Evolutionary conservation across 2,113 vertebrate genomes (phyloP).

Genomic region (rabbit (Oryctolagus cuniculus)): mOryCun1.1 NC_091444.1:63975001-63975500

Average conservation of each 20-base stretch:
- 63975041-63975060: constrained; percentile 61
- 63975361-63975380: too few species aligned
- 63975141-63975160: constrained; percentile 73
- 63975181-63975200: constrained; percentile 15
- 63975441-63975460: too few species aligned
- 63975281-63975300: too few species aligned
- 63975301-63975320: too few species aligned
- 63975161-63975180: constrained; percentile 46
- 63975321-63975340: too few species aligned
- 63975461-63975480: too few species aligned
- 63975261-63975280: not conserved
- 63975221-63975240: constrained; percentile 65
- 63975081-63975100: constrained; percentile 59
- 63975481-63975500: too few species aligned
- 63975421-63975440: too few species aligned
- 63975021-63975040: not conserved
- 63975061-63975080: constrained; percentile 49
- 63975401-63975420: too few species aligned
- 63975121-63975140: constrained; percentile 54
- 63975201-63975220: not conserved
- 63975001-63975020: constrained; percentile 36
- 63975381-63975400: too few species aligned
- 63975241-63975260: not conserved
- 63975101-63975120: not conserved
- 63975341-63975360: too few species aligned